A percentile compares a stretch with the other conserved stretches of the same genome.
phyloP scores from a whole-genome alignment of 2,113 vertebrate species.

The Muntiacus muntjak region DNA sequence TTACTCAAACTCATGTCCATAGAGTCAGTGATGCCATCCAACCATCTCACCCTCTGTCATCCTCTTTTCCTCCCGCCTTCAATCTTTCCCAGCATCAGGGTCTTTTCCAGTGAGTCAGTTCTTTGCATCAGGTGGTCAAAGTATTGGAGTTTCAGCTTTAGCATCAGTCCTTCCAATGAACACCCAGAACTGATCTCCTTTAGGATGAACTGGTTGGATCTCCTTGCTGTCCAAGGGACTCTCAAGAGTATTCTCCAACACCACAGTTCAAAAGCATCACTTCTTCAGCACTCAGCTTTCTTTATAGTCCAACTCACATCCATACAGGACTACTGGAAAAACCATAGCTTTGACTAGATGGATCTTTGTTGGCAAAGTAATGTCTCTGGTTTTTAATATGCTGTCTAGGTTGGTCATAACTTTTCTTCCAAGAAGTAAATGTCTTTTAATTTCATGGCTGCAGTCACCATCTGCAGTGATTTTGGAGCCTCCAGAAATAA shows the following conservation, averaged over 20 bases:
- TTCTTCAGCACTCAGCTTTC: background rate
- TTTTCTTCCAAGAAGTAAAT: background rate
- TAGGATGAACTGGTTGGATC: background rate
- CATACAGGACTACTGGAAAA: background rate
- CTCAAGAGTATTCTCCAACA: background rate
- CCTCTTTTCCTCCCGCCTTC: background rate
- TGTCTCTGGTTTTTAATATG: background rate
- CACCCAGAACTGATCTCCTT: background rate
- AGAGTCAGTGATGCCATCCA: background rate
- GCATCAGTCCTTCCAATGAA: background rate
- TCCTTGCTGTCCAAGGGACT: background rate
- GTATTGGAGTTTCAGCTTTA: background rate
- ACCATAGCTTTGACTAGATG: background rate
- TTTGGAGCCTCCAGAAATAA: fast-evolving
- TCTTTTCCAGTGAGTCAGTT: background rate
- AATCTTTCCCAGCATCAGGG: background rate
- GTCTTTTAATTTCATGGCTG: too few species aligned
- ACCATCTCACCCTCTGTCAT: background rate
- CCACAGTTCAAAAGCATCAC: background rate
- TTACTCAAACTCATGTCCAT: background rate
- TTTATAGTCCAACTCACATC: background rate
- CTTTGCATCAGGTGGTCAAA: background rate
- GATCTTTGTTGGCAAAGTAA: background rate
- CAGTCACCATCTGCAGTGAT: background rate
- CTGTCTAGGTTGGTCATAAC: background rate